A percentile compares a stretch with the other conserved stretches of the same genome.
Conservation (phyloP, 2,113 vertebrate species). For the Cariama cristata region DNA sequence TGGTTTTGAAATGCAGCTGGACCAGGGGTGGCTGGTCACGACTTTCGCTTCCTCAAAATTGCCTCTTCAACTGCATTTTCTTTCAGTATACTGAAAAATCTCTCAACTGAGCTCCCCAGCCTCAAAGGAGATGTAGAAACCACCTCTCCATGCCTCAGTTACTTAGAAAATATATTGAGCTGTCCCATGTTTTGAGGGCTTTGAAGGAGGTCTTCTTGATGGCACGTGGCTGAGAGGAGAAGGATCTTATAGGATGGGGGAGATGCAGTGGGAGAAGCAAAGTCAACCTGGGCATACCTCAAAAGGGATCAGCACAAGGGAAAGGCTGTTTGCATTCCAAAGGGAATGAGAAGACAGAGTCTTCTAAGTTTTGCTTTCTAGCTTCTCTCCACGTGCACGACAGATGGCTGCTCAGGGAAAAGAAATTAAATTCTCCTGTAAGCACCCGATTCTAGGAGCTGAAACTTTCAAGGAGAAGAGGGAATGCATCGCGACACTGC, state of each 20-base stretch:
- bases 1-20: neutral
- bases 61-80: neutral
- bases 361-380: neutral
- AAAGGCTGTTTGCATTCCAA: neutral
- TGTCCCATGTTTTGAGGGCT: neutral
- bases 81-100: neutral
- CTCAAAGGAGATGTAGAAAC: neutral
- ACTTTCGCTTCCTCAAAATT: neutral
- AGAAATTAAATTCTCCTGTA: neutral
- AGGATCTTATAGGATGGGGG: accelerated
- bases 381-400: neutral
- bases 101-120: neutral
- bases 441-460: neutral
- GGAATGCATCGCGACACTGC: accelerated
- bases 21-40: neutral
- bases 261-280: neutral
- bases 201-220: neutral
- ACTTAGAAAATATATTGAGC: neutral
- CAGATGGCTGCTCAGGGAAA: neutral
- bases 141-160: neutral
- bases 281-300: neutral
- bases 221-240: neutral
- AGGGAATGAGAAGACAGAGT: neutral
- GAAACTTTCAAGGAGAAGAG: neutral
- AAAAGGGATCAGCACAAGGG: neutral